Conservation (phyloP, 2,797 vertebrate genomes). For the Macropodus opercularis region DNA sequence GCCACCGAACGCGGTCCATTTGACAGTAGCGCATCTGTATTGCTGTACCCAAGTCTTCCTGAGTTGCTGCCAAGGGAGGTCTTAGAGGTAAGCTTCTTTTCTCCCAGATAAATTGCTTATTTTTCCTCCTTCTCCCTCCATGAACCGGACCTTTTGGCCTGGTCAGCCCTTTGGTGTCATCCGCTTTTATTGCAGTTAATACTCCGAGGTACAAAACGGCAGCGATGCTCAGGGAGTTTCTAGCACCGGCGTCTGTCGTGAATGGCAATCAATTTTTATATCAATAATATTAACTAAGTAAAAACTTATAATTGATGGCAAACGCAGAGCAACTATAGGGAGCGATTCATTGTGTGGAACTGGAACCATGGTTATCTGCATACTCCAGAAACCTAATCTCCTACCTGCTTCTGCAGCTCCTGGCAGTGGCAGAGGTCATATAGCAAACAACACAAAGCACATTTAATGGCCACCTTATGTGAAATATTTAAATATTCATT, state of each 20-base stretch:
- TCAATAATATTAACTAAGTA: conserved; percentile 58
- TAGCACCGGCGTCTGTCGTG: conserved; percentile 39
- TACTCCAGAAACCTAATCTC: conserved; percentile 22
- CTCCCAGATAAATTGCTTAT: conserved; percentile 76
- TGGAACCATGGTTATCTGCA: conserved; percentile 25
- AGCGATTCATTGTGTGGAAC: conserved; percentile 22
- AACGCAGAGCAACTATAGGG: conserved; percentile 32
- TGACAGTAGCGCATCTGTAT: conserved; percentile 61
- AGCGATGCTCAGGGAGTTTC: conserved; percentile 49
- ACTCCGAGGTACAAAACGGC: conserved; percentile 63
- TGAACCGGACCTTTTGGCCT: conserved; percentile 73
- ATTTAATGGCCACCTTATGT: conserved; percentile 60
- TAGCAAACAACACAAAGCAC: conserved; percentile 43
- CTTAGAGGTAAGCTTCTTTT: conserved; percentile 69
- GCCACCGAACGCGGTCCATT: conserved; percentile 39
- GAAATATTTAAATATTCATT: conserved; percentile 73
- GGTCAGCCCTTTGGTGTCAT: conserved; percentile 64
- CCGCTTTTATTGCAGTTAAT: conserved; percentile 81
- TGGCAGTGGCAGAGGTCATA: conserved; percentile 4
- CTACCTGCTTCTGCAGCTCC: conserved; percentile 1
- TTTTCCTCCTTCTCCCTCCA: conserved; percentile 61
- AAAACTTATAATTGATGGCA: conserved; percentile 20
- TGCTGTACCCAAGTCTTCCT: conserved; percentile 50
- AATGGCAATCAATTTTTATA: conserved; percentile 78
- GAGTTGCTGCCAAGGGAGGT: conserved; percentile 71